A percentile compares a stretch with the other conserved stretches of the same genome.
These are phyloP conservation scores for Chrysogorgia sp. DNA, from an alignment of 92 coral and sea anemone genomes.

Conservation along the genomic window DNA sequence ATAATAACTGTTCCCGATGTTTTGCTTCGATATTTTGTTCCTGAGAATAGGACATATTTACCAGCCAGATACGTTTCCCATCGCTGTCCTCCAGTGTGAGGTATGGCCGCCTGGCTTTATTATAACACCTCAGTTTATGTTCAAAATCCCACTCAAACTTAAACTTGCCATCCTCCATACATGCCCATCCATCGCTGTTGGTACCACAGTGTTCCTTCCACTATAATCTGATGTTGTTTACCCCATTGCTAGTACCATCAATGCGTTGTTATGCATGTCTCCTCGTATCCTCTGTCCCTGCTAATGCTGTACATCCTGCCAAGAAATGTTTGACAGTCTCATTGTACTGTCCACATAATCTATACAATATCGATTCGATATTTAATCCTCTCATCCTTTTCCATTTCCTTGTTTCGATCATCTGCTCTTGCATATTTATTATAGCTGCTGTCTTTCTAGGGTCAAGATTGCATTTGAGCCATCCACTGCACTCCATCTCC, in stretches of 20 bases:
- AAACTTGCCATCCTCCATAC: no score
- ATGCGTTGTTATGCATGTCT: conserved; percentile 50
- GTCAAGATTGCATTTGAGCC: conserved; percentile 31
- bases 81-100: conserved; percentile 51
- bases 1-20: conserved; percentile 37
- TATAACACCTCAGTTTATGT: not conserved
- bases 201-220: no score
- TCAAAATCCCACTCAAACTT: no score
- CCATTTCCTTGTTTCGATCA: conserved; percentile 45
- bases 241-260: conserved; percentile 42
- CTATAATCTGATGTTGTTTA: conserved; percentile 1
- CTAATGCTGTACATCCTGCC: conserved; percentile 47
- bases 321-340: conserved; percentile 48
- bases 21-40: conserved; percentile 16
- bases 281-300: conserved; percentile 45
- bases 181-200: no score
- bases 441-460: conserved; percentile 27
- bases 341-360: conserved; percentile 25
- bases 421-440: conserved; percentile 27
- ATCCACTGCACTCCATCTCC: not conserved
- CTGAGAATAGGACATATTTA: conserved; percentile 20
- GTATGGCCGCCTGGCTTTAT: conserved; percentile 48
- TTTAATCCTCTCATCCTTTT: conserved; percentile 26
- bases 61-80: conserved; percentile 1
- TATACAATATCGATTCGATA: conserved; percentile 1